Evolutionary conservation across 2,113 vertebrate genomes (phyloP).

Genomic region (Ochotona princeps): DNA sequence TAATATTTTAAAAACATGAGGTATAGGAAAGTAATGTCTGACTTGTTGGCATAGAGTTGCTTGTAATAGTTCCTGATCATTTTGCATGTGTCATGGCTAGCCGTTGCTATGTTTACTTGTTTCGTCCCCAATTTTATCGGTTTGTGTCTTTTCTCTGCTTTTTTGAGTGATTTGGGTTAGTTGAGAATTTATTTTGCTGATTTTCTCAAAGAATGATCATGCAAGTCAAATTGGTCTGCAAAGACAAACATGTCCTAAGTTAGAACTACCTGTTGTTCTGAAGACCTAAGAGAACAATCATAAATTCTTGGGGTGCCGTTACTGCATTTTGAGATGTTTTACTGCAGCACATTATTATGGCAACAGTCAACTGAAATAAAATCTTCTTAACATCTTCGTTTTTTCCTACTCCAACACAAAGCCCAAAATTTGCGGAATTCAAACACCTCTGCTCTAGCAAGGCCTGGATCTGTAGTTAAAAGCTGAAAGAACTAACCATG

Average conservation of each 20-base stretch:
- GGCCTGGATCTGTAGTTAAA: not conserved
- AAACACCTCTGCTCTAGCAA: not conserved
- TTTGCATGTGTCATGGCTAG: too few relatives aligned
- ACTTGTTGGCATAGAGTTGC: too few relatives aligned
- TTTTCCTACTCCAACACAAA: conserved; percentile 7
- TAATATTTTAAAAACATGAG: not conserved
- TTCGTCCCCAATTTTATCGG: too few relatives aligned
- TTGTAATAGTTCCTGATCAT: too few relatives aligned
- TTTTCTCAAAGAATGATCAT: too few relatives aligned
- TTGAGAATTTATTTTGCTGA: too few relatives aligned
- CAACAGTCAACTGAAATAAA: not conserved
- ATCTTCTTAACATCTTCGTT: not conserved
- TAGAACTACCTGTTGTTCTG: not conserved
- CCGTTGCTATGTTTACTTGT: too few relatives aligned
- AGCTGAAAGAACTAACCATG: not conserved
- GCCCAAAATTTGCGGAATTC: not conserved
- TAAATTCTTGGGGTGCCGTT: not conserved
- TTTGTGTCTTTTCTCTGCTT: too few relatives aligned
- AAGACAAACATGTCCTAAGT: not conserved
- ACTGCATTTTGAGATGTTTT: not conserved
- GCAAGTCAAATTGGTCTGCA: not conserved
- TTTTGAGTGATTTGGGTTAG: too few relatives aligned
- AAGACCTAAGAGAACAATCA: not conserved
- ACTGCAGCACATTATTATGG: not conserved
- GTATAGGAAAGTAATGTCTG: not conserved